Evolutionary conservation across 2,113 vertebrate species (phyloP).

Genomic region (Corydoras sp.): DNA sequence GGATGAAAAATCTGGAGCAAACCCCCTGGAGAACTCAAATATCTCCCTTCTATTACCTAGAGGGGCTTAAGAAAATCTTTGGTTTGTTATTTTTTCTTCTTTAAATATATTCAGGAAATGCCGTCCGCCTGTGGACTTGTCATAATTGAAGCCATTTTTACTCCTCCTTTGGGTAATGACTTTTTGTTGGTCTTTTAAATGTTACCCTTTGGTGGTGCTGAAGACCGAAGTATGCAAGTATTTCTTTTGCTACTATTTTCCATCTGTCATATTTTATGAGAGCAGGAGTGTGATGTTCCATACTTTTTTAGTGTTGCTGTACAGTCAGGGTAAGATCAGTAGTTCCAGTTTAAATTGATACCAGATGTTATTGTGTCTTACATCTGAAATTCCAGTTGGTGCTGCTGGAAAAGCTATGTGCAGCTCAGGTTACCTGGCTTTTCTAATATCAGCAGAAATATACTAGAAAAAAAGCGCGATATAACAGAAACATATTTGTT

Average conservation of each 20-base stretch:
- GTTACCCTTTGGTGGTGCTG: background rate
- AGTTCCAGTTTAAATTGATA: constrained; percentile 23
- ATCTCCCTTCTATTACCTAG: too few relatives aligned
- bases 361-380: constrained; percentile 31
- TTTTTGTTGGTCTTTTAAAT: background rate
- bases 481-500: too few relatives aligned
- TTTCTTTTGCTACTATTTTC: constrained; percentile 7
- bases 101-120: too few relatives aligned
- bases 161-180: background rate
- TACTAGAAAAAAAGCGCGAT: too few relatives aligned
- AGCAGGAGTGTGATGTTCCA: constrained; percentile 18
- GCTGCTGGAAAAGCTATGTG: background rate
- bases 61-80: background rate
- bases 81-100: background rate
- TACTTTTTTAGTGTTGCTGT: constrained; percentile 18
- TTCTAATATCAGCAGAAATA: constrained; percentile 3
- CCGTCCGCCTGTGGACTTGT: background rate
- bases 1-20: too few relatives aligned
- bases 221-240: background rate
- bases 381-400: constrained; percentile 20
- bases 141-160: background rate
- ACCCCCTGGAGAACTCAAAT: too few relatives aligned
- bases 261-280: constrained; percentile 21
- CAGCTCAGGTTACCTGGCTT: constrained; percentile 8
- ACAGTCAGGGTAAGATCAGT: constrained; percentile 16